These are phyloP conservation scores for Ectemnius continuus DNA, from an alignment of 2,888 invertebrate species.

Conservation along the genomic window DNA sequence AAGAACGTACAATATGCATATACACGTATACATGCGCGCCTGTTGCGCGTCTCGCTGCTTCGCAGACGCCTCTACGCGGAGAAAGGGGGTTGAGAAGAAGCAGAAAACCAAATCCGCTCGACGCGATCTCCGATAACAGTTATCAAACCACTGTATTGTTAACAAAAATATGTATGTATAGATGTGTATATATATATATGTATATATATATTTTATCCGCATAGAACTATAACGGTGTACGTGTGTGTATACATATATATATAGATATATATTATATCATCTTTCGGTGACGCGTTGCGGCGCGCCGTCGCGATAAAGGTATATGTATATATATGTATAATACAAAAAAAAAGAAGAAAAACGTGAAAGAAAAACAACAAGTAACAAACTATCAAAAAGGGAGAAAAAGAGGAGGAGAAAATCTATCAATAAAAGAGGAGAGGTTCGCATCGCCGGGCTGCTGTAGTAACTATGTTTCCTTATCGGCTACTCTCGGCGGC, in stretches of 20 bases:
- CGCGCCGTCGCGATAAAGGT: slow-evolving; percentile 55
- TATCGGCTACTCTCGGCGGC: slow-evolving; percentile 51
- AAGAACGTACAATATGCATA: slow-evolving; percentile 53
- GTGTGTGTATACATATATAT: slow-evolving; percentile 7
- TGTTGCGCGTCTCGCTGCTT: slow-evolving; percentile 23
- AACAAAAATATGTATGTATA: slow-evolving; percentile 70
- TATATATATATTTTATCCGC: slow-evolving; percentile 51
- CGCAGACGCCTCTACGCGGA: slow-evolving; percentile 39
- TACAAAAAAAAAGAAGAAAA: slow-evolving; percentile 72
- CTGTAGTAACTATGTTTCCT: slow-evolving; percentile 34
- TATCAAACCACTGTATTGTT: slow-evolving; percentile 73
- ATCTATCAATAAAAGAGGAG: slow-evolving; percentile 15
- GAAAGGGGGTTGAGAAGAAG: slow-evolving; percentile 52
- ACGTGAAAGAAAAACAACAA: slow-evolving; percentile 70
- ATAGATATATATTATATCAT: slow-evolving; percentile 54
- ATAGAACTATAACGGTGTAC: slow-evolving; percentile 42
- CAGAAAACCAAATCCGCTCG: slow-evolving; percentile 61
- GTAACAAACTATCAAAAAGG: slow-evolving; percentile 75
- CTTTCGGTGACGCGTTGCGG: slow-evolving; percentile 39
- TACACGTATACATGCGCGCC: slow-evolving; percentile 50
- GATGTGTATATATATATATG: slow-evolving; percentile 52
- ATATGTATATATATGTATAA: slow-evolving; percentile 69
- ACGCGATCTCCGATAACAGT: slow-evolving; percentile 63
- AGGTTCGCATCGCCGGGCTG: slow-evolving; percentile 24
- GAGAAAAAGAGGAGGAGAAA: slow-evolving; percentile 59